Percentiles rank a stretch among this genome's conserved stretches.
Evolutionary conservation across 2,888 invertebrate species (phyloP).

Genomic region (Embidobia sp.): DNA sequence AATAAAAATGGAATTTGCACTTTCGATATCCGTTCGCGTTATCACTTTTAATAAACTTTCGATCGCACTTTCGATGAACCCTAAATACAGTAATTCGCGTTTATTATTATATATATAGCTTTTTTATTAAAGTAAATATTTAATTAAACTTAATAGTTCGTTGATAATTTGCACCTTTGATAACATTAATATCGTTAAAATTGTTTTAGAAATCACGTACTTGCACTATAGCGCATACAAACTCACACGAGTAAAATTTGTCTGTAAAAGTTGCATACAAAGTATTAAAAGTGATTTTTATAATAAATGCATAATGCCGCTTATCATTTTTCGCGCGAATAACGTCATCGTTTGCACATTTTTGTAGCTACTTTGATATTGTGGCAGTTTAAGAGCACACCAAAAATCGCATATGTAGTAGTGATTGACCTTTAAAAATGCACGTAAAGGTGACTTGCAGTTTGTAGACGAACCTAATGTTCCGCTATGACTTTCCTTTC

Average conservation of each 20-base stretch:
- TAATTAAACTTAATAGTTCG: neutral
- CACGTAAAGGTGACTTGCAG: conserved; percentile 1
- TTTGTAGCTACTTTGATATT: conserved; percentile 14
- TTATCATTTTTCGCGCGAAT: conserved; percentile 3
- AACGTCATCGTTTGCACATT: neutral
- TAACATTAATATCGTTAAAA: neutral
- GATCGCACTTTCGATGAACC: too few species aligned
- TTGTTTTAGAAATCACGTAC: conserved; percentile 4
- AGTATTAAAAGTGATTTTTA: conserved; percentile 7
- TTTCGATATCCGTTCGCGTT: too few species aligned
- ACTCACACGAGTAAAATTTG: conserved; percentile 3
- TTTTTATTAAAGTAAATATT: neutral
- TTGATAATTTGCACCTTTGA: conserved; percentile 1
- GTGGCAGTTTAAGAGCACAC: conserved; percentile 24
- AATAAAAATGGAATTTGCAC: too few species aligned
- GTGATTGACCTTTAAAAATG: conserved; percentile 38
- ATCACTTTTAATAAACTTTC: too few species aligned
- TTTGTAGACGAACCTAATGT: conserved; percentile 2
- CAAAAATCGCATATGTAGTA: conserved; percentile 13
- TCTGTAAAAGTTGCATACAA: conserved; percentile 13
- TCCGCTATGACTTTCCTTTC: conserved; percentile 86
- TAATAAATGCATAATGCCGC: neutral
- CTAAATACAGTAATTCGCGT: too few species aligned
- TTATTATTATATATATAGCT: too few species aligned
- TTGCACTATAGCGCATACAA: neutral